Evolutionary conservation across 2,888 invertebrate species (phyloP).

Genomic region (Venusia cambrica): DNA sequence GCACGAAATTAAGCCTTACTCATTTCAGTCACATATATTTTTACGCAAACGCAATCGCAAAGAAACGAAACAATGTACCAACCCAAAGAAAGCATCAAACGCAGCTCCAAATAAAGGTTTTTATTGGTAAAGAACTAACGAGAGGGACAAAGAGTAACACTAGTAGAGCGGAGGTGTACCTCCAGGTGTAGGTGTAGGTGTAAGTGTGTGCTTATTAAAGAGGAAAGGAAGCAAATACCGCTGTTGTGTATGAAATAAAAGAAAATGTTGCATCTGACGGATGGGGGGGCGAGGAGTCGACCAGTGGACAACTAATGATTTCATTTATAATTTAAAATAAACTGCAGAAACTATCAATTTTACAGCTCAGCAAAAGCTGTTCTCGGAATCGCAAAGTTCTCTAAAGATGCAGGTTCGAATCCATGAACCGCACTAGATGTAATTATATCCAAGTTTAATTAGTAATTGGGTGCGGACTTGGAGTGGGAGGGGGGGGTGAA

Average conservation of each 20-base stretch:
- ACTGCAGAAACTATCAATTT: conserved; percentile 4
- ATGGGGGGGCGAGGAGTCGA: conserved; percentile 33
- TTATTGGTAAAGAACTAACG: too few species aligned
- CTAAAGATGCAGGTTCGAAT: conserved; percentile 12
- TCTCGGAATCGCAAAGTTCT: too few species aligned
- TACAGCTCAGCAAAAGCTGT: too few species aligned
- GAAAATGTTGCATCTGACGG: conserved; percentile 77
- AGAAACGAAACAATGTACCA: too few species aligned
- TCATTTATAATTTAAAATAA: too few species aligned
- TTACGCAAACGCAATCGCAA: conserved; percentile 8
- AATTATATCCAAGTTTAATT: conserved; percentile 48
- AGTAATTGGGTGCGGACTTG: conserved; percentile 24
- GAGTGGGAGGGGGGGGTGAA: conserved; percentile 28
- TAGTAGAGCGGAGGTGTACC: background rate
- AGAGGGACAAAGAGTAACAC: conserved; percentile 14
- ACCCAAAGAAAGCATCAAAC: too few species aligned
- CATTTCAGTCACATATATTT: too few species aligned
- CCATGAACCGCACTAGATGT: conserved; percentile 32
- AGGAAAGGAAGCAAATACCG: conserved; percentile 53
- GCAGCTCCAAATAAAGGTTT: too few species aligned
- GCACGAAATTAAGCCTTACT: too few species aligned
- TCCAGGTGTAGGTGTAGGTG: background rate
- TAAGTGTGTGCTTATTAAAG: conserved; percentile 53
- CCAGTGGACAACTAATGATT: too few species aligned
- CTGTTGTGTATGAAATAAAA: conserved; percentile 78